Conservation (phyloP, 2,888 invertebrate genomes). For the Hetaerina titia region DNA sequence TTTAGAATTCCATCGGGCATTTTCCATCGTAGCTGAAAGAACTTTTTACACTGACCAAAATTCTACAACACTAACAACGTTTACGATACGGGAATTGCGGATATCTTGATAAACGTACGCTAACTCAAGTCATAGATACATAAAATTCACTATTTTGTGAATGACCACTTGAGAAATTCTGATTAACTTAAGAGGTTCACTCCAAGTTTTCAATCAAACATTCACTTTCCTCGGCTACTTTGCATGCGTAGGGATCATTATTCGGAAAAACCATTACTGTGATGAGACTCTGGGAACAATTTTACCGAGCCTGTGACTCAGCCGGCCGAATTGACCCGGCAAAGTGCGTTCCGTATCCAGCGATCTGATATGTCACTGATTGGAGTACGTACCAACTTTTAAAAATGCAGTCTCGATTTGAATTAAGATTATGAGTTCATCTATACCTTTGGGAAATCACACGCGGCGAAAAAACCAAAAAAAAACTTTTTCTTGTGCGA, state of each 20-base stretch:
- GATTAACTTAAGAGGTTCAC: too few species aligned
- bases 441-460: neutral
- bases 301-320: neutral
- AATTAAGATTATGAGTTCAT: too few species aligned
- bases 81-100: too few species aligned
- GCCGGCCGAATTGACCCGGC: neutral
- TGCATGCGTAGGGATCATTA: neutral
- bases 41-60: too few species aligned
- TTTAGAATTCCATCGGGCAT: too few species aligned
- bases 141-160: too few species aligned
- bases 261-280: neutral
- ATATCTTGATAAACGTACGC: too few species aligned
- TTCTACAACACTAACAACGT: too few species aligned
- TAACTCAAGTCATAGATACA: too few species aligned
- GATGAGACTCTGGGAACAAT: neutral
- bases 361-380: neutral
- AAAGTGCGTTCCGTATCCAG: neutral
- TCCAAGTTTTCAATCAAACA: neutral
- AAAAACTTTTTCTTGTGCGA: neutral
- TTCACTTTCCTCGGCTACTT: neutral
- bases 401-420: neutral
- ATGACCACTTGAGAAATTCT: too few species aligned
- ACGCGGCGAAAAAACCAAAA: neutral
- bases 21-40: too few species aligned
- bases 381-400: neutral